Evolutionary conservation across 2,113 vertebrate genomes (phyloP), one percentile per base, ranked within the genome.

Genomic region (Miniopterus natalensis): DNA sequence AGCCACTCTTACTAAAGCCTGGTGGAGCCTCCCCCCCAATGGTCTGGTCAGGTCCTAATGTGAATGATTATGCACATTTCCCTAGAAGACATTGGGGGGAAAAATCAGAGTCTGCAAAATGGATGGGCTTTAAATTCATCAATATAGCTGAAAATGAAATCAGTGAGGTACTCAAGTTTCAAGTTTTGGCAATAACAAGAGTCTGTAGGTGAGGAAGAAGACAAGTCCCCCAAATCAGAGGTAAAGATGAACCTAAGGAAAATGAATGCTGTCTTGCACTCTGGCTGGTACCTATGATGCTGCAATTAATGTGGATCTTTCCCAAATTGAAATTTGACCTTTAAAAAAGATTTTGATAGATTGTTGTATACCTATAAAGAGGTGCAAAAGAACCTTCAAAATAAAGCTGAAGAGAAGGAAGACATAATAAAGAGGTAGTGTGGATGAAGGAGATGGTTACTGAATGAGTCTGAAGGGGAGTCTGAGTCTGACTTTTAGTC

Each of bases 211-310:
- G 8, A 55, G 3, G 31, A 66, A 81, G 80, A 92, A 80, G 47
- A 77, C 65, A 57, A 77, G 29, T 66, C 77, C n/a, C 45, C 3
- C 3, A 10, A 49, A 68, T 6, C 31, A 92, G 31, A 92, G 59
- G 25, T 51, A 74, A 95, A 89, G 80, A 79, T 93, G 79, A 94
- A n/a, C 40, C 40, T 59, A 74, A 93, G 74, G 84, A 74, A 92
- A 90, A 17, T 23, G 14, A 63, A 42, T 77, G 12, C 45, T 59
- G 18, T 61, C 6, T 49, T 66, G 27, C 1, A 20, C 7, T 13
- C 87, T n/a, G 31, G 31, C 12, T 93, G 57, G 75, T 31, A 31
- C 40, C 8, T 90, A 31, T 49, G 59, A 66, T 92, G n/a, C 13
- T 75, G 17, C 7, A 42, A 9, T 45, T 55, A 31, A 63, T 51